Conservation (phyloP, 2,797 vertebrate species). For the Urosaurus nigricauda region DNA sequence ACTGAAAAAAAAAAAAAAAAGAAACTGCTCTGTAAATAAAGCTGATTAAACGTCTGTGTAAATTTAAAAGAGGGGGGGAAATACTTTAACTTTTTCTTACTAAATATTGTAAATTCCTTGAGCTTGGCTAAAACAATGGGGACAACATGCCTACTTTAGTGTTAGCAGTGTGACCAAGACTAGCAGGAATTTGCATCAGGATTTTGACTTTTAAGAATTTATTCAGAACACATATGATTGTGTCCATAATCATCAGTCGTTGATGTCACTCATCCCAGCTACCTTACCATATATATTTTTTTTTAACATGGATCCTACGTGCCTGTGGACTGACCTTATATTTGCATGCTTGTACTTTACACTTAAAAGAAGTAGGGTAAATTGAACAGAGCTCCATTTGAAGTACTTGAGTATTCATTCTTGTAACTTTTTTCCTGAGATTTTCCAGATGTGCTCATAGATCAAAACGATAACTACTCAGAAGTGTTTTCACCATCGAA, state of each 20-base stretch:
- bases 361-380: constrained; percentile 74
- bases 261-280: constrained; percentile 81
- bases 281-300: constrained; percentile 82
- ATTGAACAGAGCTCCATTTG: constrained; percentile 79
- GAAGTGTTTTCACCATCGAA: constrained; percentile 69
- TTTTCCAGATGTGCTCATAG: constrained; percentile 72
- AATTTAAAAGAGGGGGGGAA: constrained; percentile 85
- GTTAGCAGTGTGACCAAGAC: constrained; percentile 82
- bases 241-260: constrained; percentile 78
- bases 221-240: constrained; percentile 78
- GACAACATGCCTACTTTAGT: constrained; percentile 81
- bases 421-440: constrained; percentile 68
- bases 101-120: constrained; percentile 89
- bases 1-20: constrained; percentile 81
- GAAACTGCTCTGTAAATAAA: constrained; percentile 92
- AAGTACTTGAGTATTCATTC: constrained; percentile 73
- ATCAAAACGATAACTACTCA: constrained; percentile 78
- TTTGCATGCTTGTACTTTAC: constrained; percentile 86
- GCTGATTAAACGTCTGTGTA: constrained; percentile 96
- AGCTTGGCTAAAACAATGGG: constrained; percentile 87
- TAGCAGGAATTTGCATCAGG: constrained; percentile 83
- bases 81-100: constrained; percentile 90
- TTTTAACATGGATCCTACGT: constrained; percentile 82
- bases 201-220: constrained; percentile 77
- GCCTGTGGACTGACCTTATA: constrained; percentile 84